Conservation (phyloP, 2,113 vertebrate species). For the Elanoides forficatus region DNA sequence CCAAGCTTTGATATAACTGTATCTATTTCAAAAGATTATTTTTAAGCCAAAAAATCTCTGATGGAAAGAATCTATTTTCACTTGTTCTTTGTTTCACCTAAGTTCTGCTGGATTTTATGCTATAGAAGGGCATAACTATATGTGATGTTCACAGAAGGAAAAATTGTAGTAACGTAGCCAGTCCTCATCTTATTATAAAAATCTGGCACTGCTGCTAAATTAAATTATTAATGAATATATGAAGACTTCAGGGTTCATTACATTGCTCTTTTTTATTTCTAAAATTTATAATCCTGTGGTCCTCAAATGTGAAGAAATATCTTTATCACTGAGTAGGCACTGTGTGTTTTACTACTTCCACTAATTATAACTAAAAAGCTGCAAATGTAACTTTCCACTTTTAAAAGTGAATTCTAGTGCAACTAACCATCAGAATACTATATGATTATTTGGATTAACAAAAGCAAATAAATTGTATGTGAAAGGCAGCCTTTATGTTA, state of each 20-base stretch:
- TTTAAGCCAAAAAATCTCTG: background rate
- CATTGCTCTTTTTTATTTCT: background rate
- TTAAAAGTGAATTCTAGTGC: background rate
- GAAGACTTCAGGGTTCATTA: background rate
- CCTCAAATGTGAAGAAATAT: background rate
- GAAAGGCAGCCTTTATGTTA: background rate
- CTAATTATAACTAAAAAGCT: background rate
- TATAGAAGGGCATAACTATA: background rate
- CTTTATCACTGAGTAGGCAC: background rate
- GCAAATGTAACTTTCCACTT: background rate
- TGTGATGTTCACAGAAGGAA: background rate
- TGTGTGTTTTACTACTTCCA: background rate
- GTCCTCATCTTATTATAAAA: background rate
- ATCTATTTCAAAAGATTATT: background rate
- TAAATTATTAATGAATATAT: background rate
- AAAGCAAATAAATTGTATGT: background rate
- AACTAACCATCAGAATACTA: background rate
- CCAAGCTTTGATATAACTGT: background rate
- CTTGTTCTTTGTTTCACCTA: background rate
- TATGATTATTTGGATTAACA: background rate
- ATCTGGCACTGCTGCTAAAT: background rate
- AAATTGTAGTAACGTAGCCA: background rate
- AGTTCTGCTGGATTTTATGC: background rate
- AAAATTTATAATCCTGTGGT: background rate
- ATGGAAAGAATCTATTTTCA: background rate